A percentile compares a stretch with the other conserved stretches of the same genome.
Conservation (phyloP, 1,140 invertebrate genomes). For the Drosophila melanogaster region DNA sequence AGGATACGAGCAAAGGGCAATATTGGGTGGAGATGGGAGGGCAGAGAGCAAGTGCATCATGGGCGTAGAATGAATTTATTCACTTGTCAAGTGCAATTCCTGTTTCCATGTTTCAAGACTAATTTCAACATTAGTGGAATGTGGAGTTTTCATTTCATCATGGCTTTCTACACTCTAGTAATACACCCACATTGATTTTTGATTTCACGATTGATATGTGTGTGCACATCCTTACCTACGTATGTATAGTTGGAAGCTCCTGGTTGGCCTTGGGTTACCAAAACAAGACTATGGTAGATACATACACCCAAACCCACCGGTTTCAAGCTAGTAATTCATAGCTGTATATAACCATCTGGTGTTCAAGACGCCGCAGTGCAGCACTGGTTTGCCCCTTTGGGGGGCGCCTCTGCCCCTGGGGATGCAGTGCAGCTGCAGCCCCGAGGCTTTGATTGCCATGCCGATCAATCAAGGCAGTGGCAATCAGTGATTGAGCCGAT, state of each 20-base stretch:
- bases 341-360: neutral
- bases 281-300: too few relatives aligned
- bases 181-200: too few relatives aligned
- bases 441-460: conserved; percentile 51
- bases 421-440: neutral
- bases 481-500: conserved; percentile 35
- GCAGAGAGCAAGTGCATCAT: neutral
- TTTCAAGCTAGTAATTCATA: too few relatives aligned
- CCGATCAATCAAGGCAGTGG: conserved; percentile 32
- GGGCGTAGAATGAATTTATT: neutral
- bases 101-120: neutral
- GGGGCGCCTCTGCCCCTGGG: conserved; percentile 1
- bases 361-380: neutral
- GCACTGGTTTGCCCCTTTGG: neutral
- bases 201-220: too few relatives aligned
- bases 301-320: too few relatives aligned
- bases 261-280: too few relatives aligned
- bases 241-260: too few relatives aligned
- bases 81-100: neutral
- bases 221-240: too few relatives aligned
- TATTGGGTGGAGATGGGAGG: neutral
- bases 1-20: conserved; percentile 14
- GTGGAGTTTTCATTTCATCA: too few relatives aligned
- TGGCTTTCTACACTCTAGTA: too few relatives aligned
- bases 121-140: too few relatives aligned